Conservation (phyloP, 2,888 invertebrate species). For the Leptinotarsa peninsularis region DNA sequence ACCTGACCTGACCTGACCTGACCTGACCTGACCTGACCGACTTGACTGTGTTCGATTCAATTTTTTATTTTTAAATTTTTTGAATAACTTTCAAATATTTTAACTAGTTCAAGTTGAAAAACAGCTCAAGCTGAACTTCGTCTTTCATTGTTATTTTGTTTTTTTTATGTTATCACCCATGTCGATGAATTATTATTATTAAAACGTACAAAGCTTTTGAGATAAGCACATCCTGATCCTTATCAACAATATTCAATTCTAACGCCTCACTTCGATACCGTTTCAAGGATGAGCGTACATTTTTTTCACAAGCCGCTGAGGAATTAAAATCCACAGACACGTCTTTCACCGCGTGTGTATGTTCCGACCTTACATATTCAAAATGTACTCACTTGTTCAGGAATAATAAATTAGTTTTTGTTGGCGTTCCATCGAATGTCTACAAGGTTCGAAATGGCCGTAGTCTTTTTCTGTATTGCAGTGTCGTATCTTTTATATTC, state of each 20-base stretch:
- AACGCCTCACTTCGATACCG: not conserved
- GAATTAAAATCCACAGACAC: not conserved
- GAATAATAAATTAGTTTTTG: constrained; percentile 27
- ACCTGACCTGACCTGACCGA: too few species aligned
- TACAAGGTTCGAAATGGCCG: constrained; percentile 22
- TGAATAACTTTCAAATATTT: too few species aligned
- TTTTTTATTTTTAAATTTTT: too few species aligned
- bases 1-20: too few species aligned
- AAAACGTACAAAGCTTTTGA: too few species aligned
- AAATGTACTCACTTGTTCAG: constrained; percentile 19
- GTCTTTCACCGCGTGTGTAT: constrained; percentile 2
- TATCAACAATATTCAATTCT: not conserved
- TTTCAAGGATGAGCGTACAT: not conserved
- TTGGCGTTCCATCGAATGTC: constrained; percentile 28
- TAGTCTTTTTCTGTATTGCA: constrained; percentile 33
- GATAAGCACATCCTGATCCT: not conserved
- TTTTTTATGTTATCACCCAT: too few species aligned
- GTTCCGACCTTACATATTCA: constrained; percentile 7
- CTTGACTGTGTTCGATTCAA: too few species aligned
- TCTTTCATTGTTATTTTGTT: too few species aligned
- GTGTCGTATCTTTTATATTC: constrained; percentile 33
- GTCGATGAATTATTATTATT: too few species aligned
- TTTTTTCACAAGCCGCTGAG: not conserved
- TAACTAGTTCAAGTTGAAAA: too few species aligned
- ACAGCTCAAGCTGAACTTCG: too few species aligned